Percentiles rank a stretch among this genome's conserved stretches.
phyloP scores from a whole-genome alignment of 2,888 invertebrate genomes.

The Pediacus dermestoides region DNA sequence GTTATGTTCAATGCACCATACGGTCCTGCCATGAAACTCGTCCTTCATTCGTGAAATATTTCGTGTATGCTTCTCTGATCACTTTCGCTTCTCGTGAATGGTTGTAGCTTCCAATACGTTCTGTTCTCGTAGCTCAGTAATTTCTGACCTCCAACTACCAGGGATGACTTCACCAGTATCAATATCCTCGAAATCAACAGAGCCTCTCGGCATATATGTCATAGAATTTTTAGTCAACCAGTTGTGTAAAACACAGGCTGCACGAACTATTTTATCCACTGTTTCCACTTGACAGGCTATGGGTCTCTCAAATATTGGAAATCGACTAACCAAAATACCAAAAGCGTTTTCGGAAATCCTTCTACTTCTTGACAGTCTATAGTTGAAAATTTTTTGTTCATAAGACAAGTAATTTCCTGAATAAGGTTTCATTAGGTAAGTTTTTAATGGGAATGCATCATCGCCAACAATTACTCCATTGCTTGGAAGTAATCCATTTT shows the following conservation, averaged over 20 bases:
- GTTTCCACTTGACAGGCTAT: too few relatives aligned
- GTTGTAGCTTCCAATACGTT: not conserved
- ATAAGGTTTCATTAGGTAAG: not conserved
- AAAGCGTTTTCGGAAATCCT: conserved; percentile 25
- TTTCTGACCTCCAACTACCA: conserved; percentile 18
- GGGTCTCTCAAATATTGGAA: conserved; percentile 19
- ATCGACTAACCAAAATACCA: conserved; percentile 24
- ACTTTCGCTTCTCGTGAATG: too few relatives aligned
- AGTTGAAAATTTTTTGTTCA: conserved; percentile 18
- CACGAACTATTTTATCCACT: too few relatives aligned
- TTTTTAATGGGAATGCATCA: not conserved
- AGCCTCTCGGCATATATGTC: conserved; percentile 15
- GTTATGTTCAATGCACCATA: too few relatives aligned
- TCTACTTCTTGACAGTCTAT: conserved; percentile 21
- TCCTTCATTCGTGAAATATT: too few relatives aligned
- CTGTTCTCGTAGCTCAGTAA: not conserved
- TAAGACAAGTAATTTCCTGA: not conserved
- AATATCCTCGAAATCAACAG: conserved; percentile 18
- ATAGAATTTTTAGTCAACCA: too few relatives aligned
- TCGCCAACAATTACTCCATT: not conserved
- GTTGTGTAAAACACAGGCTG: too few relatives aligned
- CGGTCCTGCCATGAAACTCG: too few relatives aligned
- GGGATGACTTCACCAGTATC: conserved; percentile 15
- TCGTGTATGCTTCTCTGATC: too few relatives aligned
- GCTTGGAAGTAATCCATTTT: conserved; percentile 7